These are phyloP conservation scores for Dromiciops gliroides DNA, from an alignment of 2,113 vertebrate species.

Conservation along the genomic window DNA sequence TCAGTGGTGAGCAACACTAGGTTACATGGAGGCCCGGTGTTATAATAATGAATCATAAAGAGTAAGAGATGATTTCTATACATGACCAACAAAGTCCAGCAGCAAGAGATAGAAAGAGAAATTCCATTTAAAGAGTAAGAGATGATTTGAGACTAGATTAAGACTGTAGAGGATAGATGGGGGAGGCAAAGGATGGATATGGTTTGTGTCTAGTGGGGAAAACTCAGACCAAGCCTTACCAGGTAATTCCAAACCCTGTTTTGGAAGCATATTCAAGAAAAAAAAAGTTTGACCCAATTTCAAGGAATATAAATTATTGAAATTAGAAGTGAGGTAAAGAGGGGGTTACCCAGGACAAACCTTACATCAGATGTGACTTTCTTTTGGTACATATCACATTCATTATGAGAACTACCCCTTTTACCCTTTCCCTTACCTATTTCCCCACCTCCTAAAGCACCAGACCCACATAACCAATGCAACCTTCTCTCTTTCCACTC, in stretches of 20 bases:
- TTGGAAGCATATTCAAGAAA: background rate
- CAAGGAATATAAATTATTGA: background rate
- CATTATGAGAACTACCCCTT: background rate
- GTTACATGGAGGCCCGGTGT: background rate
- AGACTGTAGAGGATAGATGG: too few relatives aligned
- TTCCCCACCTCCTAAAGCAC: background rate
- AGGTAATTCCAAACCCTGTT: background rate
- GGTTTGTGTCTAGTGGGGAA: background rate
- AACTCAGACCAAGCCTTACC: background rate
- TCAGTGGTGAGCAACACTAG: background rate
- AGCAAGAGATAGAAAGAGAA: too few relatives aligned
- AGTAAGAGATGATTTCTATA: background rate
- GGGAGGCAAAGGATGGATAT: background rate
- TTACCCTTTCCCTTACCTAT: background rate
- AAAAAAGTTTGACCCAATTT: background rate
- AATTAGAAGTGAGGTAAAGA: rapidly evolving
- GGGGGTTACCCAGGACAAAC: background rate
- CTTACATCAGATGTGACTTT: background rate
- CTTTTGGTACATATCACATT: background rate
- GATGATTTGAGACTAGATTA: background rate
- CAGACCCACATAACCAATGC: background rate
- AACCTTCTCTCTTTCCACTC: background rate
- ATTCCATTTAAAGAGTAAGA: background rate
- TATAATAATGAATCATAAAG: background rate
- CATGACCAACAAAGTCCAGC: too few relatives aligned